A percentile compares a stretch with the other conserved stretches of the same genome.
Conservation (phyloP, 2,888 invertebrate genomes). For the Psococerastis gibbosa region DNA sequence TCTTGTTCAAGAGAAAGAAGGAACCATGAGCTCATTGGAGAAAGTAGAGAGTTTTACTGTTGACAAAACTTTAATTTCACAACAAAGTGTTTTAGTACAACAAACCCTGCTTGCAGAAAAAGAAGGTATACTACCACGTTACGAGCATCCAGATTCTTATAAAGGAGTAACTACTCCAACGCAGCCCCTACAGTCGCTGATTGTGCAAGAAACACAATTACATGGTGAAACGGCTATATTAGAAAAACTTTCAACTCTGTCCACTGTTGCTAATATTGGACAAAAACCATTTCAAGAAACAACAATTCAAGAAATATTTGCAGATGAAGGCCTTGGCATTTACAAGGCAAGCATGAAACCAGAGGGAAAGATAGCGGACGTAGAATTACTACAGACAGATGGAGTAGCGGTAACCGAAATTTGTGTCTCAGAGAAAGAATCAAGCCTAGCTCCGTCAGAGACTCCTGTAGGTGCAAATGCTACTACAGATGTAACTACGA, state of each 20-base stretch:
- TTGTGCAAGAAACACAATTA: slow-evolving; percentile 27
- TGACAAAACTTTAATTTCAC: slow-evolving; percentile 34
- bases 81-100: slow-evolving; percentile 38
- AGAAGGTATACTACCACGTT: slow-evolving; percentile 35
- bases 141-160: slow-evolving; percentile 33
- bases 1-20: slow-evolving; percentile 45
- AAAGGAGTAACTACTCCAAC: slow-evolving; percentile 30
- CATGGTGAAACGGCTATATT: slow-evolving; percentile 29
- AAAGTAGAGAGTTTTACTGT: slow-evolving; percentile 25
- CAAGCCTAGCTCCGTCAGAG: slow-evolving; percentile 24
- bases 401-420: slow-evolving; percentile 31
- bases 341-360: slow-evolving; percentile 25
- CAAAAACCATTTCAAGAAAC: slow-evolving; percentile 29
- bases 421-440: slow-evolving; percentile 30
- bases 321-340: slow-evolving; percentile 33
- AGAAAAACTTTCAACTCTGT: slow-evolving; percentile 25
- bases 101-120: slow-evolving; percentile 44
- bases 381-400: slow-evolving; percentile 27
- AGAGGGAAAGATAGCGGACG: slow-evolving; percentile 26
- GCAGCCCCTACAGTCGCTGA: slow-evolving; percentile 32
- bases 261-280: slow-evolving; percentile 27
- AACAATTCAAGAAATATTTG: slow-evolving; percentile 31
- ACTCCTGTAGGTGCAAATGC: slow-evolving; percentile 27
- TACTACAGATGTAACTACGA: slow-evolving; percentile 27
- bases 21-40: slow-evolving; percentile 22